Base-by-base conservation (phyloP, 2,888 invertebrate genomes). In the Hemaris fuciformis region DNA sequence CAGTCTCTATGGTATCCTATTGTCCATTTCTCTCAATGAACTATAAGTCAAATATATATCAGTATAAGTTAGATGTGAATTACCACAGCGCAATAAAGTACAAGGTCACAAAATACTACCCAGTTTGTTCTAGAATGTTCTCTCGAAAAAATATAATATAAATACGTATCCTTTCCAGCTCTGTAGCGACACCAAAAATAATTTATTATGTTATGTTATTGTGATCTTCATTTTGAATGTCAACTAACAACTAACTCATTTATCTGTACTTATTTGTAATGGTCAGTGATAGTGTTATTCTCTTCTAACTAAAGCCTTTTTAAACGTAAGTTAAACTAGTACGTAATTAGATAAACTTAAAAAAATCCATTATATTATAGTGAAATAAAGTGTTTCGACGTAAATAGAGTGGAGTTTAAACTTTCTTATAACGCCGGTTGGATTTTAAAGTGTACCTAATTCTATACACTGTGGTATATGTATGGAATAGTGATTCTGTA, bases 401-500 rank as follows among this genome's bases (percentile, higher is more conserved):
- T 68, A 74, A 71, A 65, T 75, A 71, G 70, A 71, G 69, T 64
- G 69, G 73, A 74, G 66, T 68, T 66, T 67, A 67, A 65, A 63
- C 64, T 64, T 61, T 57, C 59, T 60, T 62, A 59, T 64, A 59
- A 48, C 57, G 46, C 31, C 27, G 27, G 31, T 53, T 48, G 48
- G 27, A 48, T 59, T 60, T 60, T 38, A 31, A 61, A 20, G 31
- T 57, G 57, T 57, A 61, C 13, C 34, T 22, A 57, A 34, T 13
- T 13, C 22, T 23, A 59, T 34, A 59, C 59, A 22, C 22, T 34
- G 46, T 23, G 34, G 31, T 58, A 70, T 62, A n/a, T 71, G 68
- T 70, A 71, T 67, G 68, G 67, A 66, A 75, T 77, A 81, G 78
- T 75, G 69, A 74, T 70, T 77, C 73, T 78, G 71, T 80, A 86